Base-by-base conservation (phyloP, 2,113 vertebrate genomes). In the Panthera leo region DNA sequence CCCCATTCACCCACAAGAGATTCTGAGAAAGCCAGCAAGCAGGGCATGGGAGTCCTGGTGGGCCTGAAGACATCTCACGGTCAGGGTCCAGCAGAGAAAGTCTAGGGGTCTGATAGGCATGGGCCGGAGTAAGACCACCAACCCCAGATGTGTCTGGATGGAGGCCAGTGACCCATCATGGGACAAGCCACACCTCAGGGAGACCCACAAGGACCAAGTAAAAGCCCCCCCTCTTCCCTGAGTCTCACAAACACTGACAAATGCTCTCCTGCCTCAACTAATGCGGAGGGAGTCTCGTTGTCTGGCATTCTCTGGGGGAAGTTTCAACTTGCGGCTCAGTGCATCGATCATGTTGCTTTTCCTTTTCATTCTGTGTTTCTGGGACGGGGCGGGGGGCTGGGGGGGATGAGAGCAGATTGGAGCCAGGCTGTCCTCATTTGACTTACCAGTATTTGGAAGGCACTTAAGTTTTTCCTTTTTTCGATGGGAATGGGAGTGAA, bases 391-490 rank as follows among this genome's bases (percentile, higher is more conserved):
- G 36, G 36, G 75, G n/a, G 12, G 71, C 18, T 21, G 85, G 58
- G 58, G 58, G 63, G 23, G 12, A 88, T n/a, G 67, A 90, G 87
- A 85, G 15, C 88, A 91, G 88, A 89, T 53, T 70, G 90, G 85
- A 97, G 92, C 93, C 95, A 95, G 92, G 88, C 95, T 98, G 94
- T 98, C 98, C 98, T 98, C 58, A 25, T 88, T 97, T 98, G 98
- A 97, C 98, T 98, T 95, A 42, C 90, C 93, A 91, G 96, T 80
- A 94, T 96, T 96, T 98, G 96, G 97, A 98, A 98, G 61, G 91
- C 96, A 91, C 96, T 97, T 96, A 67, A 79, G 61, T 82, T 91
- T 97, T 39, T 98, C n/a, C 83, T 85, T 94, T 85, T 94, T 97
- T 96, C 94, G 97, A 96, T 97, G 97, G 98, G 94, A 95, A 97